Conservation (phyloP, 1,140 invertebrate species). For the Brevipalpus yothersi region DNA sequence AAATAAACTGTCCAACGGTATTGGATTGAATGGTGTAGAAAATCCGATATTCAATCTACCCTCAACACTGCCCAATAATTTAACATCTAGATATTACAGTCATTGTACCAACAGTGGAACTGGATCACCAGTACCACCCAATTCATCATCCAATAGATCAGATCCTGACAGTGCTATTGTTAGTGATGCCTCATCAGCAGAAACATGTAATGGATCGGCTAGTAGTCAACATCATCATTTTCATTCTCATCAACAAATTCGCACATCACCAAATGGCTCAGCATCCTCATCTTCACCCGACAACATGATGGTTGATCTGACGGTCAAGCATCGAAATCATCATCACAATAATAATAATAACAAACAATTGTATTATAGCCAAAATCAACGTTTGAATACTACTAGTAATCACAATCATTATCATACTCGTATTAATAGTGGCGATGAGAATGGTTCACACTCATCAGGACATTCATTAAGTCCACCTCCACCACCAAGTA, state of each 20-base stretch:
- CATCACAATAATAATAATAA: background rate
- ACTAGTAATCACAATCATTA: too few relatives aligned
- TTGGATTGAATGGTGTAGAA: slow-evolving; percentile 7
- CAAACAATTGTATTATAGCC: background rate
- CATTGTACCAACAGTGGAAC: background rate
- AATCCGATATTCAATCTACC: slow-evolving; percentile 14
- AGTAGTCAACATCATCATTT: background rate
- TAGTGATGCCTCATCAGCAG: slow-evolving; percentile 5
- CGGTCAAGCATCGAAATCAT: background rate
- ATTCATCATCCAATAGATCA: background rate
- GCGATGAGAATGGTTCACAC: too few relatives aligned
- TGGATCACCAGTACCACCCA: background rate
- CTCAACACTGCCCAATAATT: too few relatives aligned
- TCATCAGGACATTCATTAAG: too few relatives aligned
- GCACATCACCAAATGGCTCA: background rate
- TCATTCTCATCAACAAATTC: background rate
- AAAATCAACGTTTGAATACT: too few relatives aligned
- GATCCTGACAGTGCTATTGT: slow-evolving; percentile 4
- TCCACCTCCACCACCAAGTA: slow-evolving; percentile 5
- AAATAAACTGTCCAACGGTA: too few relatives aligned
- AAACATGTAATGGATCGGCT: background rate
- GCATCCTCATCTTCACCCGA: background rate
- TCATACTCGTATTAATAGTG: too few relatives aligned
- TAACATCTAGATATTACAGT: background rate
- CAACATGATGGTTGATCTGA: background rate